Evolutionary conservation across 1,140 invertebrate genomes (phyloP).

Genomic region (Brachionus rotundiformis): DNA sequence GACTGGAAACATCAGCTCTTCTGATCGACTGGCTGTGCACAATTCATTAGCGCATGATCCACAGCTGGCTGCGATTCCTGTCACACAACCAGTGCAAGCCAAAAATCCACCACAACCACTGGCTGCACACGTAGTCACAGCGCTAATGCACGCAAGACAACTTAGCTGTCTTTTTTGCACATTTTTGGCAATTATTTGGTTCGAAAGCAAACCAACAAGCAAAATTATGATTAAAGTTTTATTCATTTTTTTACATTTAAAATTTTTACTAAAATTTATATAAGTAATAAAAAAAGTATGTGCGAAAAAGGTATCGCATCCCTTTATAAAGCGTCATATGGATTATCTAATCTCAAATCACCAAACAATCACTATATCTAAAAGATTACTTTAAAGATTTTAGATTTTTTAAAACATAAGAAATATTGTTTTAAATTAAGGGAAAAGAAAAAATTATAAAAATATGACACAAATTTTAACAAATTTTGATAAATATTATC

Average conservation of each 20-base stretch:
- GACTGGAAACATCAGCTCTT: background rate
- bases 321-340: background rate
- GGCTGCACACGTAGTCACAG: slow-evolving; percentile 22
- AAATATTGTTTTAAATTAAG: background rate
- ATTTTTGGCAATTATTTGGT: slow-evolving; percentile 11
- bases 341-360: background rate
- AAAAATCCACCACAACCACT: slow-evolving; percentile 22
- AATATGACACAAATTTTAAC: no score
- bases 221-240: background rate
- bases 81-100: slow-evolving; percentile 25
- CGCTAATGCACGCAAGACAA: slow-evolving; percentile 31
- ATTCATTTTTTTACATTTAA: background rate
- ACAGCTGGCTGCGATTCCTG: slow-evolving; percentile 42
- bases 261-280: background rate
- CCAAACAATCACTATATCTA: background rate
- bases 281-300: background rate
- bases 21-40: background rate
- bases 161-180: slow-evolving; percentile 14
- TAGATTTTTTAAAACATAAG: no score
- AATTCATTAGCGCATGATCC: slow-evolving; percentile 38
- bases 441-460: no score
- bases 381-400: background rate
- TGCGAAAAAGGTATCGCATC: background rate
- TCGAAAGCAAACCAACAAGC: background rate
- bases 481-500: no score